A percentile compares a stretch with the other conserved stretches of the same genome.
Conservation (phyloP, 2,888 invertebrate species). For the Parnassius apollo region DNA sequence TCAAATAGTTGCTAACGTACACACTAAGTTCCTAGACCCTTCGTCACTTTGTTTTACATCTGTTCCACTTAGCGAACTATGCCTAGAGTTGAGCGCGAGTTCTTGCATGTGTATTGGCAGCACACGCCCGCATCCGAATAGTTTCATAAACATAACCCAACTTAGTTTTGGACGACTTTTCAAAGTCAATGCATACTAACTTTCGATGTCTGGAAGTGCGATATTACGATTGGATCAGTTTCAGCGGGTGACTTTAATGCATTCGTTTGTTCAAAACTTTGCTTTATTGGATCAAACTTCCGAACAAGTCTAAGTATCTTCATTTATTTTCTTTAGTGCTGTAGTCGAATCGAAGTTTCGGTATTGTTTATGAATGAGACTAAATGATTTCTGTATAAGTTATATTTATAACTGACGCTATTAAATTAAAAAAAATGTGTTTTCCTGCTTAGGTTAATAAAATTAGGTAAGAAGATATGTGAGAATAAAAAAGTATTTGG, state of each 20-base stretch:
- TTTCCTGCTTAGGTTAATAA: no score
- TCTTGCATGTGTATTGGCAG: constrained; percentile 79
- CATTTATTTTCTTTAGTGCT: constrained; percentile 53
- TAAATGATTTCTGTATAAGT: neutral
- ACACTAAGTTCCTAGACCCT: constrained; percentile 80
- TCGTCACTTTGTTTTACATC: constrained; percentile 81
- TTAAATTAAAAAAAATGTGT: no score
- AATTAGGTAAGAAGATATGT: no score
- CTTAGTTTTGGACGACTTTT: constrained; percentile 81
- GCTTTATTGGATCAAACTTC: constrained; percentile 73
- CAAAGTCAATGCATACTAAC: constrained; percentile 82
- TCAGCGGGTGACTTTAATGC: constrained; percentile 74
- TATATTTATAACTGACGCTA: no score
- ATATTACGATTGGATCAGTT: constrained; percentile 80
- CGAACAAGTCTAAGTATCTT: constrained; percentile 66
- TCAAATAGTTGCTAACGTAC: constrained; percentile 69
- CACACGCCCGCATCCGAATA: constrained; percentile 79
- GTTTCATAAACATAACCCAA: constrained; percentile 81
- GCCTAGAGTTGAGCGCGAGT: constrained; percentile 79
- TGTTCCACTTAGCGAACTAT: constrained; percentile 81
- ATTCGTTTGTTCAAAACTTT: constrained; percentile 79
- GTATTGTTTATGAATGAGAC: constrained; percentile 30
- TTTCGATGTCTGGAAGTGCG: constrained; percentile 78
- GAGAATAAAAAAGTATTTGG: no score
- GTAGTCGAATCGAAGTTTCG: constrained; percentile 43